Base-by-base conservation (phyloP, 2,797 vertebrate species). In the Muraenolepis orangiensis region DNA sequence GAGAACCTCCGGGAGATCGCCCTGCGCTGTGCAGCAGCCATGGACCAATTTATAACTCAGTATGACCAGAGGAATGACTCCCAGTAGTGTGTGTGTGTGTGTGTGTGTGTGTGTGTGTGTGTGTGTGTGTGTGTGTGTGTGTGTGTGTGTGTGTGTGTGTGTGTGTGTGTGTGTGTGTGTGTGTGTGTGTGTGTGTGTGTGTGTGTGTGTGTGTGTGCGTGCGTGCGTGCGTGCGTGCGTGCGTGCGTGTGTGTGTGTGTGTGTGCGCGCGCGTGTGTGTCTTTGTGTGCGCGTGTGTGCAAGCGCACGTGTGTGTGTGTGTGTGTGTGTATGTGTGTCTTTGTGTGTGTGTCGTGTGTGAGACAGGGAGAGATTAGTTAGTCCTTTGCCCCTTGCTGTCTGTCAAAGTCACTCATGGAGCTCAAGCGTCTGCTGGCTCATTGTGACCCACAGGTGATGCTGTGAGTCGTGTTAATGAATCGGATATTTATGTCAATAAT, bases 1-100 rank as follows among this genome's bases (percentile, higher is more conserved):
- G 86, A 92, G 78, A 94, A 94, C 85, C 88, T 94, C 72, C 76
- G 78, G 74, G 93, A 93, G 72, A 93, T 93, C 0, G 92, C 91
- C 29, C 75, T 82, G 64, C 93, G 91, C 67, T 93, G 91, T 11
- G 84, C 91, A 71, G 86, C 89, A 18, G 92, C 91, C 81, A 93
- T 94, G 93, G 87, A 93, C 82, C 84, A 79, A 76, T 94, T 93
- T 74, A 94, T 94, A 18, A 78, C 91, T 12, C 90, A 93, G 13
- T 93, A 93, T 10, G 93, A 93, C 82, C 82, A 85, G 69, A 81
- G 70, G 67, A 81, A 84, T 64, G 3, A 8, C 36, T 64, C 75
- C 67, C 78, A 79, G 64, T 89, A 77, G 85, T 8, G 20, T n/a
- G 46, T 57, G 46, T 57, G 46, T n/a, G 46, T 57, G 46, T 4